Percentiles rank a stretch among this genome's conserved stretches.
Evolutionary conservation across 2,888 invertebrate species (phyloP).

Genomic region (Pachliopta kotzebuea): DNA sequence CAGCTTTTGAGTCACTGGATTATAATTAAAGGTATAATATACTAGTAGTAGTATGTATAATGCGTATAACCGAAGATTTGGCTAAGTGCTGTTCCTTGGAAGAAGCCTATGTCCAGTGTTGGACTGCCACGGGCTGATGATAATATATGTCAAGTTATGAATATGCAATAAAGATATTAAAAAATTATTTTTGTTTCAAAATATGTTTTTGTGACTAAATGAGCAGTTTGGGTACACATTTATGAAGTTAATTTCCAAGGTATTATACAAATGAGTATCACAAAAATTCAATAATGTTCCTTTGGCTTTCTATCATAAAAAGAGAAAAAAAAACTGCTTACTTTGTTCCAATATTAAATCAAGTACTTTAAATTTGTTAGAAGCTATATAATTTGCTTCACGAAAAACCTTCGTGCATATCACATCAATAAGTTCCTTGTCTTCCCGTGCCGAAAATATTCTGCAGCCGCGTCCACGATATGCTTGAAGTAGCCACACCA

Average conservation of each 20-base stretch:
- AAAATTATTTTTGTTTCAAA: too few relatives aligned
- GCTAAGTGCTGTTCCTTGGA: too few relatives aligned
- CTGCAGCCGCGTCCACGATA: conserved; percentile 34
- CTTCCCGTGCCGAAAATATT: conserved; percentile 33
- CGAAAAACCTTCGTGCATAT: conserved; percentile 36
- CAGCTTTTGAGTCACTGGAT: not conserved
- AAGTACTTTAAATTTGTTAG: conserved; percentile 30
- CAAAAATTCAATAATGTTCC: too few relatives aligned
- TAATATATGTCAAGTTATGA: not conserved
- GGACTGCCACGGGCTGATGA: too few relatives aligned
- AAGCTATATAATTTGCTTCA: conserved; percentile 38
- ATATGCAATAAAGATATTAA: not conserved
- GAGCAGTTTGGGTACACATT: too few relatives aligned
- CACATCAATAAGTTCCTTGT: conserved; percentile 30
- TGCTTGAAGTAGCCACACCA: conserved; percentile 35
- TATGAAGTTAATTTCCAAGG: too few relatives aligned
- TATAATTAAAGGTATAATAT: not conserved
- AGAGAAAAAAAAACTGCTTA: conserved; percentile 14
- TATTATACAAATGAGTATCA: too few relatives aligned
- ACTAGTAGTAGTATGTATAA: not conserved
- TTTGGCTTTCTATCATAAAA: not conserved
- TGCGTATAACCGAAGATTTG: too few relatives aligned
- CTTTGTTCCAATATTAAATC: conserved; percentile 35
- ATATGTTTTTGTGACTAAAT: too few relatives aligned
- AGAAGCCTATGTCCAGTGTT: too few relatives aligned